Evolutionary conservation across 2,113 vertebrate genomes (phyloP), one percentile per base, ranked within the genome.

Genomic region (Gymnarchus niloticus): DNA sequence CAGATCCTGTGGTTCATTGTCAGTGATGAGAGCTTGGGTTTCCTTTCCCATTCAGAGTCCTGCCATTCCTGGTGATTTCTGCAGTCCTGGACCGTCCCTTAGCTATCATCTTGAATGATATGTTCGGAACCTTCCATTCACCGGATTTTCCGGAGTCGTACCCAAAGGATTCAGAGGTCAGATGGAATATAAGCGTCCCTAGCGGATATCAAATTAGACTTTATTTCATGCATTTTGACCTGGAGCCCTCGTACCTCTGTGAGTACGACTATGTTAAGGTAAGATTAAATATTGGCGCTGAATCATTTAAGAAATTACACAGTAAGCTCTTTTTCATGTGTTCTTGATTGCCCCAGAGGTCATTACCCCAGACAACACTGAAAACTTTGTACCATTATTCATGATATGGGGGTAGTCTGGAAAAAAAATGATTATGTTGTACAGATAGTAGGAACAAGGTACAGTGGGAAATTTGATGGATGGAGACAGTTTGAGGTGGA

Each of bases 231-330:
- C 96, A 98, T 87, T 99, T 99, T 82, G 95, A 99, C 92, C 91
- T 99, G 90, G 98, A 99, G 90, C 97, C 98, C 0, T 99, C 98
- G 49, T 97, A 99, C 91, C 94, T 97, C 88, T 99, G 98, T 88
- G 96, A 99, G 94, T 99, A 99, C 0, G 98, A 99, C 91, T 97
- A 93, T 0, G 95, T 99, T 59, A 96, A 97, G 97, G 98, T 99
- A 88, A 96, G 95, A 84, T 44, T 23, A 54, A 44, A 44, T 78
- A 78, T 14, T 37, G 8, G 33, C 73, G 9, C 33, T 7, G 10
- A 7, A 44, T 46, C 19, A 21, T 9, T 57, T 14, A 21, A 44
- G 21, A 44, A 48, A 48, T 48, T 48, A 48, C 52, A 83, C 54
- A 33, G 37, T 8, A 21, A n/a, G 33, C 54, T 46, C 33, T 57